Evolutionary conservation across 1,140 invertebrate genomes (phyloP).

Genomic region (Aphis gossypii): DNA sequence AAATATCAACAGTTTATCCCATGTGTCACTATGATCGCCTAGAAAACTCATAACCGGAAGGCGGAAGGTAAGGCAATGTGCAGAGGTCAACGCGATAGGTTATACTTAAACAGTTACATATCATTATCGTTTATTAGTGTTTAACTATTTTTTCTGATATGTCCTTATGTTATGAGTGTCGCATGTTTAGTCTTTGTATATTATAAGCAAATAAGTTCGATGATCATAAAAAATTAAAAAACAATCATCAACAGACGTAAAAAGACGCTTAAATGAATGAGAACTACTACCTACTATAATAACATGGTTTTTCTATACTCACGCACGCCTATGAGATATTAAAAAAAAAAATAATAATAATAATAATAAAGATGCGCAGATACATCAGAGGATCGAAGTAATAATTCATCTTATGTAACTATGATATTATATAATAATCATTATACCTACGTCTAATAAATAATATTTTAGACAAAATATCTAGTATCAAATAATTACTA

Average conservation of each 20-base stretch:
- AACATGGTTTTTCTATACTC: not conserved
- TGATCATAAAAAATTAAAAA: not conserved
- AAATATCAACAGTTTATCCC: not conserved
- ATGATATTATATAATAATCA: no score
- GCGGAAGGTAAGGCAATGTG: not conserved
- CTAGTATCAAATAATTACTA: not conserved
- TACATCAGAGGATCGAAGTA: not conserved
- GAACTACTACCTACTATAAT: not conserved
- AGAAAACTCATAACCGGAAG: not conserved
- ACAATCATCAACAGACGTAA: not conserved
- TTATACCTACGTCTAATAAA: no score
- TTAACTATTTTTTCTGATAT: not conserved
- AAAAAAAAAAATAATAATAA: not conserved
- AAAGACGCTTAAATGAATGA: not conserved
- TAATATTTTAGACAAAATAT: no score
- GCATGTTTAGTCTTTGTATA: not conserved
- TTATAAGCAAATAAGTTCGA: not conserved
- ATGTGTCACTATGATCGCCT: not conserved
- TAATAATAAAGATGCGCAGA: no score
- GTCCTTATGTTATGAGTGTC: not conserved
- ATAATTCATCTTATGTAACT: not conserved
- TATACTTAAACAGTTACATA: not conserved
- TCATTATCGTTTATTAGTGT: not conserved
- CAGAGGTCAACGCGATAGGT: not conserved
- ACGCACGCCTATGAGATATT: not conserved